Evolutionary conservation across 2,888 invertebrate species (phyloP).

Genomic region (Heterodera filipjevi): DNA sequence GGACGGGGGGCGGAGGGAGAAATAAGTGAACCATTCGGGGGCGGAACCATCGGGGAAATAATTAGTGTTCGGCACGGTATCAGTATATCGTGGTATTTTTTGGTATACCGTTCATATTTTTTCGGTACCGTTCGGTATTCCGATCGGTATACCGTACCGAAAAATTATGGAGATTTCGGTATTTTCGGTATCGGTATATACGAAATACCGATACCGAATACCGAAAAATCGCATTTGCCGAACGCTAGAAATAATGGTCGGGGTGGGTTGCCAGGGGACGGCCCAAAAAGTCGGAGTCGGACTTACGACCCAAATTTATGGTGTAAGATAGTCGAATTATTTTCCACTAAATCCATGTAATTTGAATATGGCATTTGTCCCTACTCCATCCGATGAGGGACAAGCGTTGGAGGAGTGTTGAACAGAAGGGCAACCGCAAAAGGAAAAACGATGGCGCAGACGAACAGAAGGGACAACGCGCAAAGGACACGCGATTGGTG

Average conservation of each 20-base stretch:
- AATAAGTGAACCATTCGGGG: neutral
- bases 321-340: neutral
- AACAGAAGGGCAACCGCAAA: conserved; percentile 36
- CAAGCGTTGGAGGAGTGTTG: conserved; percentile 40
- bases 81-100: too few species aligned
- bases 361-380: neutral
- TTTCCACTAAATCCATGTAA: neutral
- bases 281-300: too few species aligned
- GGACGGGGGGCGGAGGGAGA: neutral
- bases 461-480: conserved; percentile 16
- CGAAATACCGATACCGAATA: too few species aligned
- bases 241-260: too few species aligned
- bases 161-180: neutral
- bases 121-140: too few species aligned
- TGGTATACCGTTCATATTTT: too few species aligned
- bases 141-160: too few species aligned
- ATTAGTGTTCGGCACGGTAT: too few species aligned
- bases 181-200: too few species aligned
- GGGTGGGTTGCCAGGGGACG: too few species aligned
- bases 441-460: conserved; percentile 31
- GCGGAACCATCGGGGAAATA: neutral
- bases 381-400: conserved; percentile 36
- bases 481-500: neutral
- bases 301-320: too few species aligned
- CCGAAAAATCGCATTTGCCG: too few species aligned